These are phyloP conservation scores for Drosophila sucinea DNA, from an alignment of 1,140 invertebrate genomes.

Conservation along the genomic window DNA sequence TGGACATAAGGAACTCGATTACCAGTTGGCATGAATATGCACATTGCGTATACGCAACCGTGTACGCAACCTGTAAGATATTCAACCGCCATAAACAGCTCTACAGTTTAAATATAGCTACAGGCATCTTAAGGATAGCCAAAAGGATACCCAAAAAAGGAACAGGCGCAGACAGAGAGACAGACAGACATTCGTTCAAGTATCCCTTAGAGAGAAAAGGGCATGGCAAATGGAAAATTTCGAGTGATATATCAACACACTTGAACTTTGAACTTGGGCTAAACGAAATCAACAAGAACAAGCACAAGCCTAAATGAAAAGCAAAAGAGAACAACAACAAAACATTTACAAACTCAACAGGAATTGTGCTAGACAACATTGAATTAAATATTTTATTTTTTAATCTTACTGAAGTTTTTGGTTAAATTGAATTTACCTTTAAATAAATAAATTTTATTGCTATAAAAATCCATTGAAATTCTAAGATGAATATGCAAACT, in stretches of 20 bases:
- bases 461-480: no score
- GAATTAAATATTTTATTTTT: no score
- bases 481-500: no score
- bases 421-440: no score
- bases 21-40: constrained; percentile 2
- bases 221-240: constrained; percentile 35
- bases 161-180: not conserved
- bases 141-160: not conserved
- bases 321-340: not conserved
- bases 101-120: constrained; percentile 1
- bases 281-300: not conserved
- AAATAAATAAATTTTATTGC: no score
- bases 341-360: not conserved
- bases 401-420: no score
- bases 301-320: constrained; percentile 4
- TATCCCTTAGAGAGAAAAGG: not conserved
- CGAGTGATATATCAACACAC: constrained; percentile 54
- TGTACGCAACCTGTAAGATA: not conserved
- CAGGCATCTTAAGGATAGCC: not conserved
- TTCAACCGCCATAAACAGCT: not conserved
- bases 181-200: not conserved
- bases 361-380: not conserved
- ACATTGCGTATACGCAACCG: not conserved
- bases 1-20: constrained; percentile 3
- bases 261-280: constrained; percentile 24